Evolutionary conservation across 2,113 vertebrate species (phyloP), one percentile per base, ranked within the genome.

Genomic region (Montifringilla adamsi): DNA sequence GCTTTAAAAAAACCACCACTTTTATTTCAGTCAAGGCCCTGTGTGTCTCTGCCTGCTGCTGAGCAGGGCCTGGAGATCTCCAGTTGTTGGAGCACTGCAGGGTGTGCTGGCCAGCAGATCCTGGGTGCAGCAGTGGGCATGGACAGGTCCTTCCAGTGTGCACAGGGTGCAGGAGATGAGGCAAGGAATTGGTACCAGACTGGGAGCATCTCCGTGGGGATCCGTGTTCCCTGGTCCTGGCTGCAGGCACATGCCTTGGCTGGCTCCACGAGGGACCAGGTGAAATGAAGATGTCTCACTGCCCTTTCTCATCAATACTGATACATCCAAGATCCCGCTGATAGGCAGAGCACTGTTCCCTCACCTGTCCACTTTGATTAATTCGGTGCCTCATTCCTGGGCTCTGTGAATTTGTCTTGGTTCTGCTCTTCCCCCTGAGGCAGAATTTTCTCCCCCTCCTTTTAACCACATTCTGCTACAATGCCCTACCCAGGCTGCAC

Each of bases 321-420:
- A 2, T 15, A 41, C 66, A 79, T 70, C 84, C 68, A 26, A 53
- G 89, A 92, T 90, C 27, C 68, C 67, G 30, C 27, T 41, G 49
- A 73, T 85, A 87, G 47, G 69, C 69, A 53, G 82, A 80, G 63
- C 41, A 6, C 66, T 33, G 59, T 76, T 94, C 66, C 83, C 69
- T 94, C 60, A 72, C 93, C 91, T 82, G 17, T 89, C 94, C 72
- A 11, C 93, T 95, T 70, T 90, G 91, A 96, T 97, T 96, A 94
- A 96, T 97, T 96, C 20, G n/a, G 52, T 94, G 87, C 93, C 94
- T 95, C 81, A 0, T 80, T 93, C 59, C 89, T 73, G 84, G 67
- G 70, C 84, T 63, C 96, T 67, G 30, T 47, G 60, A 86, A 90
- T 94, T 87, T 94, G 87, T 90, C 82, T 95, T 56, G 70, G 88